Base-by-base conservation (phyloP, 2,797 vertebrate genomes). In the Esox lucius region DNA sequence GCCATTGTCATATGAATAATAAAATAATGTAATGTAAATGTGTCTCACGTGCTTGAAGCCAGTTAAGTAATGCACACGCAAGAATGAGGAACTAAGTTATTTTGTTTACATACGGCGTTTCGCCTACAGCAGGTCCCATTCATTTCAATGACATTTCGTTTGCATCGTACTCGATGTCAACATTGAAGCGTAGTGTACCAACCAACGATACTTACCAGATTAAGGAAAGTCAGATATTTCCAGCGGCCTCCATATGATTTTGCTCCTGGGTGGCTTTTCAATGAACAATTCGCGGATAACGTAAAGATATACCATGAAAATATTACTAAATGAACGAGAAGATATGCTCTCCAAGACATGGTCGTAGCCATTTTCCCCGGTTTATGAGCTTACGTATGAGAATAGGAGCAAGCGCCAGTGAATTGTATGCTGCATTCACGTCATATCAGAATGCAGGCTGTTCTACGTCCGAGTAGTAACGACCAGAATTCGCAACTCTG, bases 161-260 rank as follows among this genome's bases (percentile, higher is more conserved):
- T 61, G 56, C 56, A 3, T 24, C 56, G 56, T 17, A 22, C 49
- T 39, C 61, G 56, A 70, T 64, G 28, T 17, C 33, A 33, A 19
- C 70, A 56, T 11, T 7, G n/a, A 61, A 24, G 56, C 56, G 17
- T 53, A 61, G 56, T 17, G 17, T 53, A 61, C 6, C 22, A 22
- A 13, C 8, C 56, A 61, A 24, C 56, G 9, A 22, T 8, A 28
- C 86, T 84, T 75, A 94, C 92, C 88, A 93, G 82, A 76, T 93
- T 90, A 17, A 94, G 82, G 77, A 92, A 94, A 48, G 92, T 94
- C 53, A 94, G 77, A 66, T 92, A 91, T 69, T 94, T 94, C 93
- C 93, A 94, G n/a, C 84, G 80, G 0, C 92, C 92, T 5, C 92
- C 91, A 35, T 92, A 93, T 0, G 82, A 78, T 5, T 28, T 46